Percentiles rank a stretch among this genome's conserved stretches.
These are phyloP conservation scores for Phalloptychus januarius DNA, from an alignment of 2,797 vertebrate species.

Conservation along the genomic window DNA sequence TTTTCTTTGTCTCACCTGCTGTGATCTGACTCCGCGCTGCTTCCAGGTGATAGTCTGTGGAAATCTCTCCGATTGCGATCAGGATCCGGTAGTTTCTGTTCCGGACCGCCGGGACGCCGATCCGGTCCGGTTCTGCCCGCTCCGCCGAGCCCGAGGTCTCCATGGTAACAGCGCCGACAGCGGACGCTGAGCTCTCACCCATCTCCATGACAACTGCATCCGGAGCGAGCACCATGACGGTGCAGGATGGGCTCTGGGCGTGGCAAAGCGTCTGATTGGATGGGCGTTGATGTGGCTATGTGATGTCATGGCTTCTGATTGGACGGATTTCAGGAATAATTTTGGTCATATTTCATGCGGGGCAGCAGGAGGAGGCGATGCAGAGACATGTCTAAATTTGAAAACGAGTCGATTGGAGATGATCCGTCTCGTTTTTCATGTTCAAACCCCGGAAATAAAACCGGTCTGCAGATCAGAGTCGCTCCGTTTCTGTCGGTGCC, in stretches of 20 bases:
- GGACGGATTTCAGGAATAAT: slow-evolving; percentile 46
- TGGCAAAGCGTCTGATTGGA: slow-evolving; percentile 75
- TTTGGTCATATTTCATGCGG: slow-evolving; percentile 36
- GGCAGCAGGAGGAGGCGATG: slow-evolving; percentile 6
- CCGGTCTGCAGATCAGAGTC: slow-evolving; percentile 31
- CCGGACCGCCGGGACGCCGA: slow-evolving; percentile 71
- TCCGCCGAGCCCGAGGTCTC: slow-evolving; percentile 77
- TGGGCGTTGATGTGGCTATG: slow-evolving; percentile 67
- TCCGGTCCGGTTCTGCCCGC: slow-evolving; percentile 48
- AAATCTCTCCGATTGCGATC: slow-evolving; percentile 88
- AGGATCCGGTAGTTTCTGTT: slow-evolving; percentile 82
- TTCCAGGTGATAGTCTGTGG: slow-evolving; percentile 82
- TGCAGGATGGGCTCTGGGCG: slow-evolving; percentile 57
- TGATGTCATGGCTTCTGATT: slow-evolving; percentile 67
- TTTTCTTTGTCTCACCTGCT: slow-evolving; percentile 78
- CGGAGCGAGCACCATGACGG: slow-evolving; percentile 57
- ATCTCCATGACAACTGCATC: slow-evolving; percentile 93
- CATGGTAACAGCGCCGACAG: slow-evolving; percentile 85
- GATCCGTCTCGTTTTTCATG: neutral
- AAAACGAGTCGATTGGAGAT: neutral
- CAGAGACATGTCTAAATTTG: neutral
- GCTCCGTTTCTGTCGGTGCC: slow-evolving; percentile 60
- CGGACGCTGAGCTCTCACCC: slow-evolving; percentile 74
- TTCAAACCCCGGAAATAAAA: slow-evolving; percentile 24
- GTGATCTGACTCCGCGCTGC: slow-evolving; percentile 84